Evolutionary conservation across 2,888 invertebrate species (phyloP).

Genomic region (Patella depressa): DNA sequence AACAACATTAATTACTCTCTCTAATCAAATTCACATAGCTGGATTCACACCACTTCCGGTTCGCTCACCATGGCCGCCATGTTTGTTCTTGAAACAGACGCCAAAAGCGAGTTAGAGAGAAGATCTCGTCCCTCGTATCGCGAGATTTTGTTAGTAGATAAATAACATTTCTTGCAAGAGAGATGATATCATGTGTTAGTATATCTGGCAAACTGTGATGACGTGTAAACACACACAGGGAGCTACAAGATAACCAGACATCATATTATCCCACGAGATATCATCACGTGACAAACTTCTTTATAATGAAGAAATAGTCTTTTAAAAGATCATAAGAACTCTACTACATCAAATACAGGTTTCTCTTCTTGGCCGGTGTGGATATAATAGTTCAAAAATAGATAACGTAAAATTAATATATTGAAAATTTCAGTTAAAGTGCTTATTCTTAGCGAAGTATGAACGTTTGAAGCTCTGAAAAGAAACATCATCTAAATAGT

Average conservation of each 20-base stretch:
- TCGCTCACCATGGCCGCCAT: conserved; percentile 8
- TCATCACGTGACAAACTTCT: neutral
- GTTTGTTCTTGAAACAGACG: neutral
- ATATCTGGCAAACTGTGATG: neutral
- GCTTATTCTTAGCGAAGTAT: too few species aligned
- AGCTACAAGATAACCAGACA: neutral
- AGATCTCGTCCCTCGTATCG: neutral
- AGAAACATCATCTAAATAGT: too few species aligned
- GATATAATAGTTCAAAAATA: too few species aligned
- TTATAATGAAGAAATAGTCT: too few species aligned
- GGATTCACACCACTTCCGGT: conserved; percentile 6
- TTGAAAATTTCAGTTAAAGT: too few species aligned
- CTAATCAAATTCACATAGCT: conserved; percentile 3
- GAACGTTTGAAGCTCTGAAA: too few species aligned
- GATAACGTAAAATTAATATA: too few species aligned
- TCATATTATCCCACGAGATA: neutral
- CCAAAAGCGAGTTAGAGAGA: neutral
- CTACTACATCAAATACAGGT: too few species aligned
- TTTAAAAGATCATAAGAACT: too few species aligned
- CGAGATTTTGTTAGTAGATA: neutral
- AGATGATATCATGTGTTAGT: neutral
- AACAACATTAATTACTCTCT: conserved; percentile 8
- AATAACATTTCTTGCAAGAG: neutral
- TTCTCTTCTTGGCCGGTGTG: too few species aligned
- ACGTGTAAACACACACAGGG: conserved; percentile 5